Conservation (phyloP, 2,888 invertebrate genomes). For the Cotesia congregata region DNA sequence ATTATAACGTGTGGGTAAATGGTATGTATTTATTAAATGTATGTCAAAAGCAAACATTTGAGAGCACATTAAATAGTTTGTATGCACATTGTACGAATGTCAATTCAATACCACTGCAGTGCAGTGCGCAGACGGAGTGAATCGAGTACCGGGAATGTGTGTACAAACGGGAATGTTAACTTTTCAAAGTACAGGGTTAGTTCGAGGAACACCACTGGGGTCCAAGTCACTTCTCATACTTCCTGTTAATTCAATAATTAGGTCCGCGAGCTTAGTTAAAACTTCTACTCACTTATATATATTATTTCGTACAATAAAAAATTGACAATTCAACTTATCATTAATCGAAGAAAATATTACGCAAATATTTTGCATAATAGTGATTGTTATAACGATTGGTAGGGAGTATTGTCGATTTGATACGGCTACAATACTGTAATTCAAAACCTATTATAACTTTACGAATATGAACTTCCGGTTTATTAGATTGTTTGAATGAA, state of each 20-base stretch:
- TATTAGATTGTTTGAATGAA: neutral
- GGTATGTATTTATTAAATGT: neutral
- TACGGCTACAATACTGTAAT: neutral
- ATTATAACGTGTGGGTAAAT: no score
- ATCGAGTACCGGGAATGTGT: neutral
- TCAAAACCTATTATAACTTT: neutral
- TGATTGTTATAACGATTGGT: neutral
- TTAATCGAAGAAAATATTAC: neutral
- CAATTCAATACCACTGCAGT: neutral
- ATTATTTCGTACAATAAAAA: no score
- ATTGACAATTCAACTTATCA: neutral
- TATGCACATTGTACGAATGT: neutral
- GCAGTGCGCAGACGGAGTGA: neutral
- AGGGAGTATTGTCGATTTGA: neutral
- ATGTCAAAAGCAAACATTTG: neutral
- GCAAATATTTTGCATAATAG: neutral
- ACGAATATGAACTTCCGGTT: neutral
- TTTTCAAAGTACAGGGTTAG: neutral
- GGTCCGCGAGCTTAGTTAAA: constrained; percentile 31
- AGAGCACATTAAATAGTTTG: neutral
- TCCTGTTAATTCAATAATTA: constrained; percentile 53
- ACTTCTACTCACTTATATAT: no score
- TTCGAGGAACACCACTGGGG: neutral
- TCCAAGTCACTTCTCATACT: neutral
- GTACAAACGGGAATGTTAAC: neutral